Evolutionary conservation across 2,888 invertebrate species (phyloP), one percentile per base, ranked within the genome.

Genomic region (Ormyrus labotus): DNA sequence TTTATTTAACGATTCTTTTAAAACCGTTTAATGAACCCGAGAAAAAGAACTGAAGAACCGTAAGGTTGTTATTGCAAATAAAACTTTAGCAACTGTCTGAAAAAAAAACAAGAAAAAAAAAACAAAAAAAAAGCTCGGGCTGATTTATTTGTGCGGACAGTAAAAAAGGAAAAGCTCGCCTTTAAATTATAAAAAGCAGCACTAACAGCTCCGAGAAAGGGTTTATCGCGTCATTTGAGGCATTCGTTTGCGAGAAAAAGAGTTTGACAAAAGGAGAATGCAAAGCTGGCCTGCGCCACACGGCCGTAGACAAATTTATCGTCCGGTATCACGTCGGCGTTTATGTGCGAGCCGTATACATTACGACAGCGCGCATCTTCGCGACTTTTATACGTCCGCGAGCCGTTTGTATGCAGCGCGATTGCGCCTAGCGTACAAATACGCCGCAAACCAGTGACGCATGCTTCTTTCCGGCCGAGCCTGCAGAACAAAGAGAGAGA

Each of bases 381-480:
- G 68, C 60, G 69, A 69, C 53, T 73, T 69, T 71, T 80, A 68
- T 63, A 77, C 57, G 65, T 63, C 55, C 48, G 34, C 60, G 13
- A 68, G 81, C 67, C 55, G 77, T 81, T 81, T 77, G 72, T 77
- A 81, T 73, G 81, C 81, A 81, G 63, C 64, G 68, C 77, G 67
- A 81, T 73, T 77, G 69, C 64, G 68, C 34, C 71, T 80, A 76
- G 61, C 50, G 50, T 71, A 53, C 45, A 45, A 48, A 68, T 65
- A 64, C 51, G 51, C 45, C 50, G 61, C 34, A 34, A 34, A 34
- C 3, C 34, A 34, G 53, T 77, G 76, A 81, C 71, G 76, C 76
- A 69, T 73, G 34, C 69, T 64, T 81, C 73, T 77, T 73, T 77
- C 81, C 73, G 64, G 68, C 68, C 72, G 61, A 61, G 48, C 65